Percentiles rank a stretch among this genome's conserved stretches.
These are phyloP conservation scores for Belgica antarctica DNA, from an alignment of 2,888 invertebrate species.

Conservation along the genomic window DNA sequence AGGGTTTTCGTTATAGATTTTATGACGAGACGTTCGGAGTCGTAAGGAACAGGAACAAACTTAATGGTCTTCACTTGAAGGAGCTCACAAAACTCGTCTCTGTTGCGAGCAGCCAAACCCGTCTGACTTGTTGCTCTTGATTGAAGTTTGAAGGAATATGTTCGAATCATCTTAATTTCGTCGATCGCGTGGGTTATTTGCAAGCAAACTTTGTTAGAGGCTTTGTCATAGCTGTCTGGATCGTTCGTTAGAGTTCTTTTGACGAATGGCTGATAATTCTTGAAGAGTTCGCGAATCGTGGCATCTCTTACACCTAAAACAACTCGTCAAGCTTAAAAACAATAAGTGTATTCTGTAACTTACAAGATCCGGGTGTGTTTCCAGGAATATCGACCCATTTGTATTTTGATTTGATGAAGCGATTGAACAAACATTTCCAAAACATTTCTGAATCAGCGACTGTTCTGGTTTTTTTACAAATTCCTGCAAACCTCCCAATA, in stretches of 20 bases:
- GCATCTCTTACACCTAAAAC: not conserved
- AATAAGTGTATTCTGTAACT: not conserved
- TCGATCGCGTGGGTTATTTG: not conserved
- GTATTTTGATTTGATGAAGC: not conserved
- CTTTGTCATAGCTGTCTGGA: conserved; percentile 12
- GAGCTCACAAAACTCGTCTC: not conserved
- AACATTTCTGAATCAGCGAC: not conserved
- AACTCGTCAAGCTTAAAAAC: not conserved
- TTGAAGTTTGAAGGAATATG: not conserved
- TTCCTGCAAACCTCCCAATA: not conserved
- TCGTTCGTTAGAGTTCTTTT: not conserved
- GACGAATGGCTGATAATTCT: not conserved
- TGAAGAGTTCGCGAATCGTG: not conserved
- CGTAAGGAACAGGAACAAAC: conserved; percentile 13
- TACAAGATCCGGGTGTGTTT: not conserved
- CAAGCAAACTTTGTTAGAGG: not conserved
- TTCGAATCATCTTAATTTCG: not conserved
- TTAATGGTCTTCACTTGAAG: not conserved
- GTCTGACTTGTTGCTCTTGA: not conserved
- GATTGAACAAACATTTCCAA: not conserved
- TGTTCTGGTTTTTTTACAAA: not conserved
- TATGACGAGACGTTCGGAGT: not conserved
- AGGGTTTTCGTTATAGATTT: not conserved
- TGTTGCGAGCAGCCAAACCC: not conserved
- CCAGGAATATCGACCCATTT: not conserved